These are phyloP conservation scores for Epinephelus lanceolatus DNA, from an alignment of 2,113 vertebrate genomes.

Conservation along the genomic window DNA sequence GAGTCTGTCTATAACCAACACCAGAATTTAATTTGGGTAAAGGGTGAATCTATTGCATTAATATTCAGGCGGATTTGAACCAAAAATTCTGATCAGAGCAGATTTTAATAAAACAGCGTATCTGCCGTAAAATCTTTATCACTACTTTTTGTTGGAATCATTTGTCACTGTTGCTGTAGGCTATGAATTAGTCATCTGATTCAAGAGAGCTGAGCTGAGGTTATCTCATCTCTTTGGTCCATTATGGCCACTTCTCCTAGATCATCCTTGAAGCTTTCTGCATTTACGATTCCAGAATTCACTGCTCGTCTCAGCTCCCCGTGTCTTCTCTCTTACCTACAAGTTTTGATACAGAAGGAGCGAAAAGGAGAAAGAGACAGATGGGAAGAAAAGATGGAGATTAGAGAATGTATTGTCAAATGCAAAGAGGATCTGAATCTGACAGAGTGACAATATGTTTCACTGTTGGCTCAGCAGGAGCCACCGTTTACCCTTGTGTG, in stretches of 20 bases:
- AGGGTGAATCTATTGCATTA: slow-evolving; percentile 3
- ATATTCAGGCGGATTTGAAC: slow-evolving; percentile 11
- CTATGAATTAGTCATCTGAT: slow-evolving; percentile 47
- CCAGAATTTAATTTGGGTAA: slow-evolving; percentile 4
- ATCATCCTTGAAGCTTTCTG: background rate
- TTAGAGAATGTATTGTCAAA: slow-evolving; percentile 49
- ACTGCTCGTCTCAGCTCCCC: slow-evolving; percentile 25
- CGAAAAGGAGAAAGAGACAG: background rate
- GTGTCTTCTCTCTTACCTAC: background rate
- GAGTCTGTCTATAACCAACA: slow-evolving; percentile 12
- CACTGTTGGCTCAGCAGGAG: slow-evolving; percentile 45
- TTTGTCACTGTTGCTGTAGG: slow-evolving; percentile 15
- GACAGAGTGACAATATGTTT: slow-evolving; percentile 55
- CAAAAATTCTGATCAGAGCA: slow-evolving; percentile 28
- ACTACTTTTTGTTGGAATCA: slow-evolving; percentile 24
- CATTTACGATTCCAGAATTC: slow-evolving; percentile 1
- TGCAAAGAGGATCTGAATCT: slow-evolving; percentile 39
- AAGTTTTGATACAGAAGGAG: background rate
- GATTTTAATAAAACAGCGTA: slow-evolving; percentile 23
- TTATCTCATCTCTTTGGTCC: slow-evolving; percentile 14
- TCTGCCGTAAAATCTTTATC: slow-evolving; percentile 22
- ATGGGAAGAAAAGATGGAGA: slow-evolving; percentile 17
- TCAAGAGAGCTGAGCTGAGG: slow-evolving; percentile 16
- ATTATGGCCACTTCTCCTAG: background rate
- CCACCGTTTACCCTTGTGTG: slow-evolving; percentile 21